phyloP scores from a whole-genome alignment of 1,140 invertebrate genomes.

The Schlechtendalia chinensis region DNA sequence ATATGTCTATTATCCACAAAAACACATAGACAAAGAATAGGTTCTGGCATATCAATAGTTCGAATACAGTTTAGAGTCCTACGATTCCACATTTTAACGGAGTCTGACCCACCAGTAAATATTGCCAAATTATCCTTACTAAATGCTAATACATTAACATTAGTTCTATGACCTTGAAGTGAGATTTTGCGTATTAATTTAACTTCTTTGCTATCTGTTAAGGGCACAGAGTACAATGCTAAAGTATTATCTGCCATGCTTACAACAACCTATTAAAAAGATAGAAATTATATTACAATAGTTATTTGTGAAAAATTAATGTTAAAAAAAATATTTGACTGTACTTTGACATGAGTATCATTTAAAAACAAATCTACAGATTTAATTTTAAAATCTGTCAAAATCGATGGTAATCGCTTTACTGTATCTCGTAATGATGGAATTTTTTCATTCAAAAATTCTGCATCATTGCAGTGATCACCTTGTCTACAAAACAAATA shows the following conservation, averaged over 20 bases:
- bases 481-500: not conserved
- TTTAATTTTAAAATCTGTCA: slow-evolving; percentile 69
- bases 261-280: slow-evolving; percentile 57
- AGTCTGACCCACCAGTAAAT: slow-evolving; percentile 79
- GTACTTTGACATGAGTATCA: slow-evolving; percentile 26
- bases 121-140: slow-evolving; percentile 87
- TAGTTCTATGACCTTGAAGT: slow-evolving; percentile 79
- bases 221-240: slow-evolving; percentile 64
- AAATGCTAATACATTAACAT: slow-evolving; percentile 82
- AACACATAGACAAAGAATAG: slow-evolving; percentile 75
- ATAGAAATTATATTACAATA: slow-evolving; percentile 45
- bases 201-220: slow-evolving; percentile 60
- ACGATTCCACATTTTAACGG: slow-evolving; percentile 93
- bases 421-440: slow-evolving; percentile 70
- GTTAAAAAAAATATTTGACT: not conserved
- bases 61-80: slow-evolving; percentile 76
- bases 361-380: slow-evolving; percentile 66
- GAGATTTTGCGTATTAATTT: slow-evolving; percentile 61
- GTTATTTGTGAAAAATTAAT: not conserved
- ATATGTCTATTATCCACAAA: slow-evolving; percentile 89
- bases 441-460: slow-evolving; percentile 49
- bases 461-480: not conserved
- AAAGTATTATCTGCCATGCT: slow-evolving; percentile 70
- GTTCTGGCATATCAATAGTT: slow-evolving; percentile 67
- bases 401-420: slow-evolving; percentile 66